These are phyloP conservation scores for Thamnophis elegans DNA, from an alignment of 2,797 vertebrate species.

Conservation along the genomic window DNA sequence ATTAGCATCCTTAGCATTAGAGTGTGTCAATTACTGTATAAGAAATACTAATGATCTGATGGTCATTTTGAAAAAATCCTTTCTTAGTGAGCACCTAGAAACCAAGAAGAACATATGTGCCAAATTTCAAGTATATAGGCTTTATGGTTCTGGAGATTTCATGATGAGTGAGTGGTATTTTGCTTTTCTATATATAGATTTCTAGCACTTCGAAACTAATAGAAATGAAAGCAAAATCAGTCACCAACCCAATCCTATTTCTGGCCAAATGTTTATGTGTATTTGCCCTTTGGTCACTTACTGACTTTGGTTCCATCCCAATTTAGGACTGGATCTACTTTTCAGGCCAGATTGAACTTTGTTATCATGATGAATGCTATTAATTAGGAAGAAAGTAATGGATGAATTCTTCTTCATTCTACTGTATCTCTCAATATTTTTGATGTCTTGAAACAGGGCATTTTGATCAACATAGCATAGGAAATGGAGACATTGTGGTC, in stretches of 20 bases:
- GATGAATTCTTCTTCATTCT: neutral
- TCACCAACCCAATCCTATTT: neutral
- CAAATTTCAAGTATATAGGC: no score
- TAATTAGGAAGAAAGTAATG: neutral
- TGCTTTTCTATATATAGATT: no score
- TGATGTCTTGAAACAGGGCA: neutral
- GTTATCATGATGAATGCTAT: neutral
- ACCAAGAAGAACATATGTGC: no score
- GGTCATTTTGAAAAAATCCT: no score
- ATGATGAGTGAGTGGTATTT: no score
- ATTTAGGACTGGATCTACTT: neutral
- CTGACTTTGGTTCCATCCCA: neutral
- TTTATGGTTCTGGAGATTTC: no score
- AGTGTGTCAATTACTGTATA: no score
- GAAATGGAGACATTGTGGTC: neutral
- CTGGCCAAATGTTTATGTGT: neutral
- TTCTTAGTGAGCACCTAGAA: no score
- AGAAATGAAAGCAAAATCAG: neutral
- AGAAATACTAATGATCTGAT: no score
- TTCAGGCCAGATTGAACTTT: neutral
- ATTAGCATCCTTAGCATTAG: no score
- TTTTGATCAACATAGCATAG: neutral
- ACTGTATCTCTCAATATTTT: neutral
- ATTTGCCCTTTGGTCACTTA: neutral
- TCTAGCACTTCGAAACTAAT: neutral